phyloP scores from a whole-genome alignment of 2,888 invertebrate species.

The Yponomeuta malinellus region DNA sequence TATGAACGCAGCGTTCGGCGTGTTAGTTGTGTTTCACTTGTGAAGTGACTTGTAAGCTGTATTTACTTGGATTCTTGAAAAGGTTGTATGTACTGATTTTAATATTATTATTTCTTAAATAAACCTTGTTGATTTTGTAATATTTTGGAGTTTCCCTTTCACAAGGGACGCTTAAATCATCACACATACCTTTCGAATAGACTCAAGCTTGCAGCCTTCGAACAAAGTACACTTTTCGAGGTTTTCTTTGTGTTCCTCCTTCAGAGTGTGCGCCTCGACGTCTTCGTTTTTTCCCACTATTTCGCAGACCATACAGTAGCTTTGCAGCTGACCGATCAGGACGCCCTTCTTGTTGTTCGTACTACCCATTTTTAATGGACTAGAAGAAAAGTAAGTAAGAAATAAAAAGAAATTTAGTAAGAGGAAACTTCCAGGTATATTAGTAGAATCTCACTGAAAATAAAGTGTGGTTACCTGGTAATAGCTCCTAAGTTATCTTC shows the following conservation, averaged over 20 bases:
- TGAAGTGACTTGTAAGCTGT: no score
- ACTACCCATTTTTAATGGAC: background rate
- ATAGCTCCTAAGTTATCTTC: background rate
- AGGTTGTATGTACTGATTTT: no score
- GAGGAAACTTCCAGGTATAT: background rate
- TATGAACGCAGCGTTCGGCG: no score
- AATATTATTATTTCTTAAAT: no score
- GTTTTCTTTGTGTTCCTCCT: background rate
- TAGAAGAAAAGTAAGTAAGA: background rate
- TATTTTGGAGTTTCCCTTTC: no score
- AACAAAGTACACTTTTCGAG: background rate
- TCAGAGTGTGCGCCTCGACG: background rate
- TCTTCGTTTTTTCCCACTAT: background rate
- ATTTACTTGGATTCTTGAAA: no score
- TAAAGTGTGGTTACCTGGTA: background rate
- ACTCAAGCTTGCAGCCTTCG: background rate
- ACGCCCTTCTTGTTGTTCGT: background rate
- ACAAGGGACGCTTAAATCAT: background rate
- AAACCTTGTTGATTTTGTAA: no score
- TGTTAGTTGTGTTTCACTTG: no score
- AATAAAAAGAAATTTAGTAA: background rate
- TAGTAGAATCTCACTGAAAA: no score
- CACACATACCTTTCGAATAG: background rate
- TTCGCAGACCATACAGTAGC: background rate
- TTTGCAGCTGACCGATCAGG: background rate